Conservation (phyloP, 2,888 invertebrate genomes). For the Anodontia alba region DNA sequence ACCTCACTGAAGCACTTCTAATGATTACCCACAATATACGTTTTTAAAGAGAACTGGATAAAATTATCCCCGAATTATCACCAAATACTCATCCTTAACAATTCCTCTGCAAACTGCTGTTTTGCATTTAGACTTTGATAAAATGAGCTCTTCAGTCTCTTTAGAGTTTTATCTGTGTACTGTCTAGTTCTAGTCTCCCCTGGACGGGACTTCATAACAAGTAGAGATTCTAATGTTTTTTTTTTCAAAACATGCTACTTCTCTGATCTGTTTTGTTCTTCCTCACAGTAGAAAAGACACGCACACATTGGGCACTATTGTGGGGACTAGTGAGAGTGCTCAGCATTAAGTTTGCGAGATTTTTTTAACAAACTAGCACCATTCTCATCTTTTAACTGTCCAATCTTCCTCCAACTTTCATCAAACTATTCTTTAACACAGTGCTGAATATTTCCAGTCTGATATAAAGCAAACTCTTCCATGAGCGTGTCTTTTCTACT, state of each 20-base stretch:
- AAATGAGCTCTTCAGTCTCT: slow-evolving; percentile 19
- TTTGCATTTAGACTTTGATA: slow-evolving; percentile 20
- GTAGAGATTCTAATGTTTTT: slow-evolving; percentile 47
- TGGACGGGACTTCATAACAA: slow-evolving; percentile 40
- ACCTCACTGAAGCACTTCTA: too few species aligned
- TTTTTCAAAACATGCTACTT: slow-evolving; percentile 24
- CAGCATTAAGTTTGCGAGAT: slow-evolving; percentile 47
- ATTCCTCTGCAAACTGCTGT: too few species aligned
- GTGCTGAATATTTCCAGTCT: slow-evolving; percentile 12
- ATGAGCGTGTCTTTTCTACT: slow-evolving; percentile 18
- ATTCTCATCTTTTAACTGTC: slow-evolving; percentile 40
- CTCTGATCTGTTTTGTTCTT: slow-evolving; percentile 61
- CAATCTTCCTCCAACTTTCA: slow-evolving; percentile 40
- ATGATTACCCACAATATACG: too few species aligned
- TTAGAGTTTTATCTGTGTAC: not conserved
- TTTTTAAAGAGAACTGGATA: too few species aligned
- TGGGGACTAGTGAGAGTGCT: slow-evolving; percentile 62
- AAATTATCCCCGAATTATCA: too few species aligned
- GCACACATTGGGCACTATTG: slow-evolving; percentile 59
- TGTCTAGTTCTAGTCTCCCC: slow-evolving; percentile 14
- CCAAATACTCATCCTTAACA: too few species aligned
- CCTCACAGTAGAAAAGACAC: slow-evolving; percentile 57
- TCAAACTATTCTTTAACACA: slow-evolving; percentile 39
- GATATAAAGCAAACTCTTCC: slow-evolving; percentile 48
- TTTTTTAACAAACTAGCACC: slow-evolving; percentile 21